A percentile compares a stretch with the other conserved stretches of the same genome.
phyloP scores from a whole-genome alignment of 2,797 vertebrate genomes.

The Fistularia commersonii region DNA sequence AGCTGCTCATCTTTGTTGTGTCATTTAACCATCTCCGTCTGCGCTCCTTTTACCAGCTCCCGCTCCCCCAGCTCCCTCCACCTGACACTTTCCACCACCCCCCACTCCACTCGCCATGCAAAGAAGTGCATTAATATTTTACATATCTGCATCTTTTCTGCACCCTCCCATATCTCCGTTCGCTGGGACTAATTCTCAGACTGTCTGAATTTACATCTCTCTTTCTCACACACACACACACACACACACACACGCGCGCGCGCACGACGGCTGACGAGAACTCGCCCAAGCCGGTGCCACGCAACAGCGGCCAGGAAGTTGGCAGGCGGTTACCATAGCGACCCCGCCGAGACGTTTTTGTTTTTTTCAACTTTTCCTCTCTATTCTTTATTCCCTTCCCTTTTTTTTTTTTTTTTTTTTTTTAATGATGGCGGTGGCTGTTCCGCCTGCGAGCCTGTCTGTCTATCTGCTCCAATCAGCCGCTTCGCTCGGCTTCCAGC shows the following conservation, averaged over 20 bases:
- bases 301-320: conserved; percentile 80
- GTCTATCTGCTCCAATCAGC: conserved; percentile 80
- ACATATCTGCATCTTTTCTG: conserved; percentile 88
- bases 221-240: conserved; percentile 22
- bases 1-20: conserved; percentile 98
- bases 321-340: conserved; percentile 93
- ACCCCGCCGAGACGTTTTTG: conserved; percentile 78
- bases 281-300: conserved; percentile 56
- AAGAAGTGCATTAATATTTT: conserved; percentile 97
- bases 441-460: conserved; percentile 58
- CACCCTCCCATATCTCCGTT: conserved; percentile 69
- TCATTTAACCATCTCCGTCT: conserved; percentile 86
- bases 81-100: conserved; percentile 37
- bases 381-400: conserved; percentile 58
- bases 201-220: conserved; percentile 97
- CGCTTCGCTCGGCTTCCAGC: conserved; percentile 72
- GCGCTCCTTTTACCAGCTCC: conserved; percentile 27
- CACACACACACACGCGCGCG: conserved; percentile 11
- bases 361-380: conserved; percentile 65
- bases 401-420: too few relatives aligned
- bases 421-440: conserved; percentile 88
- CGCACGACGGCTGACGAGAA: conserved; percentile 48
- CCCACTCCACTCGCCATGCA: conserved; percentile 67
- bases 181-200: conserved; percentile 98
- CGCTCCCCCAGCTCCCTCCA: conserved; percentile 40